Evolutionary conservation across 1,140 invertebrate species (phyloP).

Genomic region (Latrodectus geometricus): DNA sequence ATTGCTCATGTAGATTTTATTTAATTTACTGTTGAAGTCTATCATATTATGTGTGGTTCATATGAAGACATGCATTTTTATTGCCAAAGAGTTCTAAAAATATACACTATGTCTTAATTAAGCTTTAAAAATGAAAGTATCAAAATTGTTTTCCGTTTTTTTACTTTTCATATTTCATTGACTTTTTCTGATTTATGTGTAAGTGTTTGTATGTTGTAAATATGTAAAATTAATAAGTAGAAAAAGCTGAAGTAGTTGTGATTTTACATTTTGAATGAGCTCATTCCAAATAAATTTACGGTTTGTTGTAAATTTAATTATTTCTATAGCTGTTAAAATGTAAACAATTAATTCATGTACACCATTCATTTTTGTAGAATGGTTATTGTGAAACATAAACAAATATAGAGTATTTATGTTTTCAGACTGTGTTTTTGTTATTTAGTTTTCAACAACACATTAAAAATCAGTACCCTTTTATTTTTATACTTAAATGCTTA

Average conservation of each 20-base stretch:
- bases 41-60: too few relatives aligned
- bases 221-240: not conserved
- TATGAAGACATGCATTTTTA: too few relatives aligned
- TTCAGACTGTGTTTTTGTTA: not conserved
- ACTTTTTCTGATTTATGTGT: not conserved
- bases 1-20: too few relatives aligned
- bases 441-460: not conserved
- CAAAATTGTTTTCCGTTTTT: not conserved
- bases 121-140: not conserved
- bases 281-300: slow-evolving; percentile 28
- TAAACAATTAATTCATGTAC: not conserved
- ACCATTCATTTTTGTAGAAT: slow-evolving; percentile 47
- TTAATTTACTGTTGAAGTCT: too few relatives aligned
- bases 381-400: slow-evolving; percentile 19
- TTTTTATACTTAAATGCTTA: not conserved
- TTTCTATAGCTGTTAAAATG: slow-evolving; percentile 15
- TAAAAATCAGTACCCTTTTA: not conserved
- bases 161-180: not conserved
- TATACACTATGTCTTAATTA: not conserved
- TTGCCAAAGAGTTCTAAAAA: not conserved
- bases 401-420: slow-evolving; percentile 23
- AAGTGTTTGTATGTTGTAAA: slow-evolving; percentile 3
- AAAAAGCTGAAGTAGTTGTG: not conserved
- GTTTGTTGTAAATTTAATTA: slow-evolving; percentile 26
- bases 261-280: not conserved